These are phyloP conservation scores for Aphelinus certus DNA, from an alignment of 1,140 invertebrate species.

Conservation along the genomic window DNA sequence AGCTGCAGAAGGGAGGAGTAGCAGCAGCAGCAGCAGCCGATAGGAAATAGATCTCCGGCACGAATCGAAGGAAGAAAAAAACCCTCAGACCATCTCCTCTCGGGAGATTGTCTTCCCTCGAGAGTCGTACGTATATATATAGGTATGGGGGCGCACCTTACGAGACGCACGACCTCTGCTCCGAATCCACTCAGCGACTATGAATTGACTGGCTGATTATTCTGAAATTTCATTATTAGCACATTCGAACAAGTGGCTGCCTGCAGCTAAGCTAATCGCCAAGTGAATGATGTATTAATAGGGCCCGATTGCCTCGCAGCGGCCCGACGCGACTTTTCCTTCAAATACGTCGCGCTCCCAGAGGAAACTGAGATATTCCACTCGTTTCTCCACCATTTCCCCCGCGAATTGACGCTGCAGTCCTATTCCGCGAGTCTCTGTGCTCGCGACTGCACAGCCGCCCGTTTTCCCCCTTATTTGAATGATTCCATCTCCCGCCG, in stretches of 20 bases:
- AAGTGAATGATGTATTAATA: constrained; percentile 37
- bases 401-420: too few relatives aligned
- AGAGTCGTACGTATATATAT: constrained; percentile 3
- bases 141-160: too few relatives aligned
- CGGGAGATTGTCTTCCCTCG: constrained; percentile 65
- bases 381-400: too few relatives aligned
- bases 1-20: constrained; percentile 44
- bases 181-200: constrained; percentile 59
- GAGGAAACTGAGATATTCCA: too few relatives aligned
- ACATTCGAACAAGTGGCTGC: constrained; percentile 36
- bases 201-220: constrained; percentile 62
- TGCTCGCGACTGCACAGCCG: too few relatives aligned
- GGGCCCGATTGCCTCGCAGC: constrained; percentile 12
- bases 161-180: constrained; percentile 44
- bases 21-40: constrained; percentile 53
- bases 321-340: too few relatives aligned
- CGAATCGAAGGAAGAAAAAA: constrained; percentile 50
- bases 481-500: too few relatives aligned
- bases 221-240: constrained; percentile 65
- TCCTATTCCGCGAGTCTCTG: too few relatives aligned
- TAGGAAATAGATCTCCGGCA: constrained; percentile 66
- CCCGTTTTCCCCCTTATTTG: too few relatives aligned
- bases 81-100: constrained; percentile 62
- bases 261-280: constrained; percentile 2
- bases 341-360: too few relatives aligned